phyloP scores from a whole-genome alignment of 2,113 vertebrate genomes.

The Engystomops pustulosus region DNA sequence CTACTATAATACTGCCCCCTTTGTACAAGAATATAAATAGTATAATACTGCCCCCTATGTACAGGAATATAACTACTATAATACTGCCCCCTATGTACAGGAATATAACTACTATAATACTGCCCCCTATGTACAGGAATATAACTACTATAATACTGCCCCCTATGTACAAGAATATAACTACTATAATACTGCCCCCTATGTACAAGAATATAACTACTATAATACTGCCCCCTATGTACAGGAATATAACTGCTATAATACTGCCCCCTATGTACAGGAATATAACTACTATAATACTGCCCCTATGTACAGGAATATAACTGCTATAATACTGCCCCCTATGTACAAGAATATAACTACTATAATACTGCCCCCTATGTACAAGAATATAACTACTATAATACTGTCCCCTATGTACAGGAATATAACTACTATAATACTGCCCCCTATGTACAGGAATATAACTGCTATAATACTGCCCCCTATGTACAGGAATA shows the following conservation, averaged over 20 bases:
- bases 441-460: neutral
- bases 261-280: neutral
- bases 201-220: conserved; percentile 13
- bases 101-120: conserved; percentile 13
- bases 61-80: conserved; percentile 10
- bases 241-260: neutral
- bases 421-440: too few relatives aligned
- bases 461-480: conserved; percentile 6
- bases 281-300: conserved; percentile 13
- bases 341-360: conserved; percentile 1
- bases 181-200: neutral
- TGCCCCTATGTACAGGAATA: neutral
- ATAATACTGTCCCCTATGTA: neutral
- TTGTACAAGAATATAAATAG: conserved; percentile 6
- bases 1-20: neutral
- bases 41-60: neutral
- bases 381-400: conserved; percentile 5
- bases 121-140: neutral
- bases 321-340: conserved; percentile 7
- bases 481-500: neutral
- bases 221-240: neutral
- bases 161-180: conserved; percentile 13
- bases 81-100: neutral
- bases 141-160: conserved; percentile 1
- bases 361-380: neutral